Evolutionary conservation across 2,113 vertebrate species (phyloP).

Genomic region (Ciconia maguari): DNA sequence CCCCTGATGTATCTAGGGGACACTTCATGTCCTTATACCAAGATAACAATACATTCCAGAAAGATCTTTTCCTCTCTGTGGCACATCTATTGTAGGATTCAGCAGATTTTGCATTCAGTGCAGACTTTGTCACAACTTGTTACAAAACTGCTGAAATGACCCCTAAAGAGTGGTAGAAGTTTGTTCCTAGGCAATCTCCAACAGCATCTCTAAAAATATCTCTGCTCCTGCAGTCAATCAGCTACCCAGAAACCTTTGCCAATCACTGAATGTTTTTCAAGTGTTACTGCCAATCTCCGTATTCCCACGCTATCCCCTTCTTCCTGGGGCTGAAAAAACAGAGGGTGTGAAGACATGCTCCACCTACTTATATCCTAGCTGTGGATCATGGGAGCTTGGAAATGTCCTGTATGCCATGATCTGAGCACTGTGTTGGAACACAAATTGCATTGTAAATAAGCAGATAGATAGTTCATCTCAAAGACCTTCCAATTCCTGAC

Average conservation of each 20-base stretch:
- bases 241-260: background rate
- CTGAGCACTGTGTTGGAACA: background rate
- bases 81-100: background rate
- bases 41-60: background rate
- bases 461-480: background rate
- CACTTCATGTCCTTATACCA: background rate
- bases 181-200: background rate
- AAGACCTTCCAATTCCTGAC: background rate
- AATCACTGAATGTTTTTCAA: background rate
- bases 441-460: background rate
- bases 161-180: background rate
- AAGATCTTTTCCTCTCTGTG: background rate
- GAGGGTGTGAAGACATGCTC: background rate
- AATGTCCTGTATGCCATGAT: background rate
- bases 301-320: background rate
- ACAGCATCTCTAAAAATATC: background rate
- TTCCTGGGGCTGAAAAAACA: background rate
- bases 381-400: background rate
- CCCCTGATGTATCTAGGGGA: background rate
- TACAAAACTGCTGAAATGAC: background rate
- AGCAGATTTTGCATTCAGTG: background rate
- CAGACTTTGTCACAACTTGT: background rate
- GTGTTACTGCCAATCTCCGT: background rate
- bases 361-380: background rate
- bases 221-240: background rate